Conservation (phyloP, 2,888 invertebrate genomes). For the Thereva unica region DNA sequence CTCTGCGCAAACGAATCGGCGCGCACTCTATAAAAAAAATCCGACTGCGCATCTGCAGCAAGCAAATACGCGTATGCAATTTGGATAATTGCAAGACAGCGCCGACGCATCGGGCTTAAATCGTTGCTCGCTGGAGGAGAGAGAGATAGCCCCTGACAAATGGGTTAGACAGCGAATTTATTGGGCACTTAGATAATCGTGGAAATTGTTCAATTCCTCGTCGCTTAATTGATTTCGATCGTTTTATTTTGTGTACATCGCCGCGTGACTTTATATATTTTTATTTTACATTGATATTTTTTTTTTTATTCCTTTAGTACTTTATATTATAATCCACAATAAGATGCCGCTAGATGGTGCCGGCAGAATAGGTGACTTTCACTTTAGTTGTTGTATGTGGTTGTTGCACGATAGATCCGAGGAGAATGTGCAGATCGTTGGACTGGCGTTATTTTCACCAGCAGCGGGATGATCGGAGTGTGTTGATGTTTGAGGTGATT, state of each 20-base stretch:
- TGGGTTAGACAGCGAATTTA: conserved; percentile 58
- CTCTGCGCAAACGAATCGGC: too few species aligned
- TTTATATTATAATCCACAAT: too few species aligned
- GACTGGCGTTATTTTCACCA: conserved; percentile 11
- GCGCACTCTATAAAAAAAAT: too few species aligned
- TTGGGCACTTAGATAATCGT: conserved; percentile 56
- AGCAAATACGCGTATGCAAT: conserved; percentile 6
- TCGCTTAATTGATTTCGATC: conserved; percentile 36
- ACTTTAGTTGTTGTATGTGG: too few species aligned
- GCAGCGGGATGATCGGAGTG: conserved; percentile 4
- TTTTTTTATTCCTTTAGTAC: not conserved
- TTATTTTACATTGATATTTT: not conserved
- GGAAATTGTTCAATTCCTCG: conserved; percentile 37
- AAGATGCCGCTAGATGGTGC: too few species aligned
- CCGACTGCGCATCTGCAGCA: too few species aligned
- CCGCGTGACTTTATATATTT: not conserved
- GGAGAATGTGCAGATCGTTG: too few species aligned
- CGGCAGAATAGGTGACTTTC: too few species aligned
- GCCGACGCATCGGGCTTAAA: conserved; percentile 32
- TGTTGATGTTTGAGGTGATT: conserved; percentile 26
- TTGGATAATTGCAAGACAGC: conserved; percentile 31
- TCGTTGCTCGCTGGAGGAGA: conserved; percentile 8
- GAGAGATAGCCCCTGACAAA: conserved; percentile 50
- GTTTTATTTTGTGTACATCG: conserved; percentile 9
- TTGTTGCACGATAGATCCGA: too few species aligned